Percentiles rank a stretch among this genome's conserved stretches.
Evolutionary conservation across 2,888 invertebrate species (phyloP).

Genomic region (Ischnus inquisitorius): DNA sequence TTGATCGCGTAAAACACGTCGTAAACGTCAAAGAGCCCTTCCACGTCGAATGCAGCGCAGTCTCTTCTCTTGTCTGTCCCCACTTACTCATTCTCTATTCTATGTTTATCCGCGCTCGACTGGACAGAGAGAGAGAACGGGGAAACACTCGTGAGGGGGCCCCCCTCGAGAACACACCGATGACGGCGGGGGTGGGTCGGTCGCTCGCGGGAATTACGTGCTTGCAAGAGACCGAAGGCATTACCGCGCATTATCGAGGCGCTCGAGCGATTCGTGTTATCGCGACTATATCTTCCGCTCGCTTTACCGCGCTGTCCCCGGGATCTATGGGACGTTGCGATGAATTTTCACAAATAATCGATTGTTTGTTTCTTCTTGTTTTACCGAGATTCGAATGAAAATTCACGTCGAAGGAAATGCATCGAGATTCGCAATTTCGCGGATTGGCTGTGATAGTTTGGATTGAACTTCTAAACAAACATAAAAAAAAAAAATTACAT

Average conservation of each 20-base stretch:
- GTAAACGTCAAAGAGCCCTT: conserved; percentile 81
- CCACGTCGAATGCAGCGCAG: conserved; percentile 38
- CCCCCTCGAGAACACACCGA: conserved; percentile 2
- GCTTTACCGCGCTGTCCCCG: neutral
- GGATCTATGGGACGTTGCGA: neutral
- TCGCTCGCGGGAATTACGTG: conserved; percentile 57
- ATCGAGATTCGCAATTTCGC: no score
- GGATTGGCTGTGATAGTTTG: no score
- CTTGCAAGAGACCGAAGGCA: conserved; percentile 61
- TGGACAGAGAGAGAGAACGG: conserved; percentile 10
- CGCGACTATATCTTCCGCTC: conserved; percentile 29
- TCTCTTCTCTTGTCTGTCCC: conserved; percentile 5
- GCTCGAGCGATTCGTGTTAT: conserved; percentile 52
- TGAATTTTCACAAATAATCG: neutral
- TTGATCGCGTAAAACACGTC: conserved; percentile 85
- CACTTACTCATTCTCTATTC: conserved; percentile 24
- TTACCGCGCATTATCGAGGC: conserved; percentile 79
- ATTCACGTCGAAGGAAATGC: no score
- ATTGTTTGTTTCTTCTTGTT: neutral
- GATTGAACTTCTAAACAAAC: no score
- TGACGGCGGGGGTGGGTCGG: conserved; percentile 29
- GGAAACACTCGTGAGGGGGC: conserved; percentile 6
- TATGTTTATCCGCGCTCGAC: neutral
- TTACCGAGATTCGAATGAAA: no score
- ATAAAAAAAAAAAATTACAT: no score